These are phyloP conservation scores for Vulpes lagopus DNA, from an alignment of 2,113 vertebrate species.

Conservation along the genomic window DNA sequence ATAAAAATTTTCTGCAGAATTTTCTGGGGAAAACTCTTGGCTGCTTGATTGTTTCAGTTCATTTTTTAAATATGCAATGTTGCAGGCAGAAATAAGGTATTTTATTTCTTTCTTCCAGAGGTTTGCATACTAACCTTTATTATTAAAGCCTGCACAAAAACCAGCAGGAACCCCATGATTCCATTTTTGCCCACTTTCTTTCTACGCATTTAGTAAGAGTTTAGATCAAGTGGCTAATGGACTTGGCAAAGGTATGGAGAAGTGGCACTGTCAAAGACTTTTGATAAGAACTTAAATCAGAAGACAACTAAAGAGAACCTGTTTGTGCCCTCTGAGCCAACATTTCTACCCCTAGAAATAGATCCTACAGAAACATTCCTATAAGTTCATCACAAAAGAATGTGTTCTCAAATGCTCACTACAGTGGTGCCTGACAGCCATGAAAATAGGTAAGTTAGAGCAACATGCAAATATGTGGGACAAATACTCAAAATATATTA, in stretches of 20 bases:
- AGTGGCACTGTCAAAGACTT: neutral
- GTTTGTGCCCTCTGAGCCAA: neutral
- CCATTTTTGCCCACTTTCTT: conserved; percentile 6
- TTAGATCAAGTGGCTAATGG: neutral
- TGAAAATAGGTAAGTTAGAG: neutral
- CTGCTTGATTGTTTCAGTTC: conserved; percentile 57
- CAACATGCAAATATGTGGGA: neutral
- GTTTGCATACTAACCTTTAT: conserved; percentile 23
- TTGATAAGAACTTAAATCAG: conserved; percentile 50
- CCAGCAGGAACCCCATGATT: neutral
- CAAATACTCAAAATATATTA: conserved; percentile 45
- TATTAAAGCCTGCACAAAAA: neutral
- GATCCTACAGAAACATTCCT: conserved; percentile 30
- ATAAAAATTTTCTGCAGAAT: conserved; percentile 43
- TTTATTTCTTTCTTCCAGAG: conserved; percentile 27
- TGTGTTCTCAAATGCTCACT: neutral
- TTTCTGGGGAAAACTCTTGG: conserved; percentile 54
- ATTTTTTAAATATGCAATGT: conserved; percentile 54
- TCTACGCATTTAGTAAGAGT: neutral
- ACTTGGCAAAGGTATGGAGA: neutral
- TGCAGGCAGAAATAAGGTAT: neutral
- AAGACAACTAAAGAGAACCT: conserved; percentile 10
- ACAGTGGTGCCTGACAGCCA: neutral
- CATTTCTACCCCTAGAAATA: conserved; percentile 12
- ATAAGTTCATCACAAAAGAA: neutral